Evolutionary conservation across 2,888 invertebrate species (phyloP).

Genomic region (Holacanthella duospinosa): DNA sequence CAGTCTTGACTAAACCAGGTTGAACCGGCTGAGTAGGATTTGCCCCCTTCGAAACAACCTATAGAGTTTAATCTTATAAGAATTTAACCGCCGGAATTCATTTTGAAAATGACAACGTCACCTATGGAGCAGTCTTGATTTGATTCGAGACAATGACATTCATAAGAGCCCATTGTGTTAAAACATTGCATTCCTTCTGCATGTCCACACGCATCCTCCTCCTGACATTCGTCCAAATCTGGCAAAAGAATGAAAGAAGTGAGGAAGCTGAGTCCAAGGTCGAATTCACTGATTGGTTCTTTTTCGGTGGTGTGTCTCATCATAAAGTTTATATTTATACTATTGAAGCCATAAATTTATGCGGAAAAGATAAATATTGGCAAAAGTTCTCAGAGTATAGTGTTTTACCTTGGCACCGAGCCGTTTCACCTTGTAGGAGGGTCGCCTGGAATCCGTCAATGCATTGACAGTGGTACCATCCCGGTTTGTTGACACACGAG

Average conservation of each 20-base stretch:
- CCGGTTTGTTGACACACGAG: constrained; percentile 74
- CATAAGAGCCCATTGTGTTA: constrained; percentile 68
- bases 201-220: constrained; percentile 16
- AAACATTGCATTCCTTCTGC: constrained; percentile 65
- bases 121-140: constrained; percentile 39
- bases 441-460: constrained; percentile 56
- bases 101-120: constrained; percentile 23
- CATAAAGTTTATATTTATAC: neutral
- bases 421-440: constrained; percentile 34
- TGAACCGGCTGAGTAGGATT: constrained; percentile 28
- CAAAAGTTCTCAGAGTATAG: neutral
- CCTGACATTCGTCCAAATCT: constrained; percentile 73
- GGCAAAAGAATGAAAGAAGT: constrained; percentile 19
- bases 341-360: neutral
- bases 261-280: neutral
- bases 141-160: constrained; percentile 56
- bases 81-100: too few species aligned
- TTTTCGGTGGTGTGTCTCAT: constrained; percentile 1
- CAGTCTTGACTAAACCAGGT: constrained; percentile 38
- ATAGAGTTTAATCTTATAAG: too few species aligned
- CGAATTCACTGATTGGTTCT: neutral
- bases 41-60: constrained; percentile 64
- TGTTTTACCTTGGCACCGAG: constrained; percentile 33
- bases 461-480: constrained; percentile 82
- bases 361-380: neutral